Evolutionary conservation across 1,140 invertebrate species (phyloP).

Genomic region (Hesperophylax magnus): DNA sequence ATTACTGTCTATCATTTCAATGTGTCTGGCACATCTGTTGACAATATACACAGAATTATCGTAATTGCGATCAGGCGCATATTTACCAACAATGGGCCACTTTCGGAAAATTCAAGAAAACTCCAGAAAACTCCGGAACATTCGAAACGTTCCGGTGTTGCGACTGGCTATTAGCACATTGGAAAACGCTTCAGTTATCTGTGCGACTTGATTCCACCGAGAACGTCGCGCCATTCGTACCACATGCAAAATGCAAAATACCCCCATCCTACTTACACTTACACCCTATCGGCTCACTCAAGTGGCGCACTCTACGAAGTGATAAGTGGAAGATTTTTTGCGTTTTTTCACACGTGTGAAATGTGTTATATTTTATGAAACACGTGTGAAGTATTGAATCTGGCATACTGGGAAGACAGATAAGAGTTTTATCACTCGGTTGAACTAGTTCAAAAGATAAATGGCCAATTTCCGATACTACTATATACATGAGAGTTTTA

Average conservation of each 20-base stretch:
- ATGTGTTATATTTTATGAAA: background rate
- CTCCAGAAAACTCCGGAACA: background rate
- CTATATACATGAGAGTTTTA: no score
- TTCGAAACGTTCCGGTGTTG: background rate
- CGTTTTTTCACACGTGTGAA: slow-evolving; percentile 9
- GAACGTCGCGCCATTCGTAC: background rate
- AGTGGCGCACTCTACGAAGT: slow-evolving; percentile 2
- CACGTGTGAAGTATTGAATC: no score
- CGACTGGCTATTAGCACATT: slow-evolving; percentile 31
- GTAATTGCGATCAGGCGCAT: background rate
- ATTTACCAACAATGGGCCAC: background rate
- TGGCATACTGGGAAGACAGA: no score
- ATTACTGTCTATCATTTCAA: no score
- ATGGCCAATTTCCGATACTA: no score
- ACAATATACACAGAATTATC: slow-evolving; percentile 3
- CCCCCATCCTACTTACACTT: background rate
- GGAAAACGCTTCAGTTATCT: slow-evolving; percentile 34
- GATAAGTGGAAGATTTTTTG: slow-evolving; percentile 12
- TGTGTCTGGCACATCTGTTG: background rate
- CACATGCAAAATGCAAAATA: slow-evolving; percentile 14
- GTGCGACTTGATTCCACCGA: background rate
- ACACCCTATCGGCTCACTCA: background rate
- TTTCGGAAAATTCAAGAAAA: no score
- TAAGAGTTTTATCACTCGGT: no score
- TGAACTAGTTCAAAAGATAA: no score